A percentile compares a stretch with the other conserved stretches of the same genome.
Conservation (phyloP, 2,888 invertebrate genomes). For the Carabus problematicus region DNA sequence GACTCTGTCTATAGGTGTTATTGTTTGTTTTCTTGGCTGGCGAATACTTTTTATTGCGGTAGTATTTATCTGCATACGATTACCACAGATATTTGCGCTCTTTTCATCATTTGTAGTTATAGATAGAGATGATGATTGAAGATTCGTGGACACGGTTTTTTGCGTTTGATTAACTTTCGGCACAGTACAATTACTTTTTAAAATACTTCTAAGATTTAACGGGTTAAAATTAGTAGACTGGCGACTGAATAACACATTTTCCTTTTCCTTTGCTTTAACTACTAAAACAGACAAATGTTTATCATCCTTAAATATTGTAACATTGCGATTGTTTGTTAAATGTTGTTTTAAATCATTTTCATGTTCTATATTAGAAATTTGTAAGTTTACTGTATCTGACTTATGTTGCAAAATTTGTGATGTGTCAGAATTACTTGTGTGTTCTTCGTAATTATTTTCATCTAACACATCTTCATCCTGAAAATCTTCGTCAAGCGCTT, state of each 20-base stretch:
- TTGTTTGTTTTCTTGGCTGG: slow-evolving; percentile 57
- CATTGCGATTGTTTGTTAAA: slow-evolving; percentile 13
- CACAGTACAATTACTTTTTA: slow-evolving; percentile 49
- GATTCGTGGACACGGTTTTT: slow-evolving; percentile 4
- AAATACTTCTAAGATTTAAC: slow-evolving; percentile 54
- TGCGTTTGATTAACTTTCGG: slow-evolving; percentile 17
- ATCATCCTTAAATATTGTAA: slow-evolving; percentile 29
- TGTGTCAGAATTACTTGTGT: slow-evolving; percentile 1
- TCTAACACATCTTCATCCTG: slow-evolving; percentile 12
- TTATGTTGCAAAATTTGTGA: slow-evolving; percentile 27
- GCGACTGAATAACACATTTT: slow-evolving; percentile 52
- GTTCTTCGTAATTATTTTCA: slow-evolving; percentile 3
- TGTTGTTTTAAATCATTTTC: slow-evolving; percentile 3
- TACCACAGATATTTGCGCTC: neutral
- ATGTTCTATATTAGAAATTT: neutral
- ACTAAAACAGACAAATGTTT: slow-evolving; percentile 49
- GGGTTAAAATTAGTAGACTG: slow-evolving; percentile 40
- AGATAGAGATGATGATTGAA: slow-evolving; percentile 5
- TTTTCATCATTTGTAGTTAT: slow-evolving; percentile 2
- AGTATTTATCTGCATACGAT: neutral
- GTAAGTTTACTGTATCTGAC: slow-evolving; percentile 20
- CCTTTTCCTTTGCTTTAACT: slow-evolving; percentile 54
- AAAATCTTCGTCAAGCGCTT: slow-evolving; percentile 31
- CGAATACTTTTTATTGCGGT: slow-evolving; percentile 28
- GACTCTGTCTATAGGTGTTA: slow-evolving; percentile 55